Percentiles rank a stretch among this genome's conserved stretches.
Conservation (phyloP, 2,888 invertebrate genomes). For the Alcis repandata region DNA sequence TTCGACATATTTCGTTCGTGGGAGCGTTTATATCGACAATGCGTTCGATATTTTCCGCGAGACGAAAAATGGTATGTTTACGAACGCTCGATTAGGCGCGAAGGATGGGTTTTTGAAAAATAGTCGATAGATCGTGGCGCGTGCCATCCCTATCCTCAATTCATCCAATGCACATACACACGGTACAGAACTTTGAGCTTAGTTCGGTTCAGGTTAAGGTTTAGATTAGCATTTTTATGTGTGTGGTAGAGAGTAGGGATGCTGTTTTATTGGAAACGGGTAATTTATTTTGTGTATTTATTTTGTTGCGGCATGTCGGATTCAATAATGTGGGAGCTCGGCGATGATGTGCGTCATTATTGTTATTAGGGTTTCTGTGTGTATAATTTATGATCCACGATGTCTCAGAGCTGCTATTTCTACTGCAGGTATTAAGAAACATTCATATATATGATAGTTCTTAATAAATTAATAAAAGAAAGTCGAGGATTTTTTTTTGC, state of each 20-base stretch:
- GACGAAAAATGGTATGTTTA: slow-evolving; percentile 83
- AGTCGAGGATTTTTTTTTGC: no score
- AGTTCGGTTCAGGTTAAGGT: slow-evolving; percentile 50
- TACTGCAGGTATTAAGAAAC: no score
- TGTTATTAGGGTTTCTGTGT: slow-evolving; percentile 30
- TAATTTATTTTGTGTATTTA: slow-evolving; percentile 85
- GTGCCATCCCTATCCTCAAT: slow-evolving; percentile 56
- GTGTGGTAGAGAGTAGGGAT: slow-evolving; percentile 64
- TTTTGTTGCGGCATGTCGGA: slow-evolving; percentile 73
- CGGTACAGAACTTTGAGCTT: slow-evolving; percentile 46
- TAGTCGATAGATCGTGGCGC: slow-evolving; percentile 69
- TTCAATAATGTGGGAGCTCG: slow-evolving; percentile 77
- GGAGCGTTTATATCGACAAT: slow-evolving; percentile 72
- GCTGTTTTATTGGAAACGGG: slow-evolving; percentile 84
- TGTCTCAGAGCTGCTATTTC: neutral
- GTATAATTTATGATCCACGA: slow-evolving; percentile 16
- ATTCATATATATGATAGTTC: no score
- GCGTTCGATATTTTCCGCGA: slow-evolving; percentile 75
- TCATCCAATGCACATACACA: slow-evolving; percentile 23
- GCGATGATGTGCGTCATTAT: slow-evolving; percentile 36
- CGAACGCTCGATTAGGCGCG: slow-evolving; percentile 82
- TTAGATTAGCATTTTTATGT: slow-evolving; percentile 43
- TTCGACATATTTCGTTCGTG: slow-evolving; percentile 53
- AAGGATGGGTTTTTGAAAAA: slow-evolving; percentile 78
- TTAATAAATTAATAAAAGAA: no score